Evolutionary conservation across 92 coral and sea anemone species (phyloP), one percentile per base, ranked within the genome.

Genomic region (Porites divaricata): DNA sequence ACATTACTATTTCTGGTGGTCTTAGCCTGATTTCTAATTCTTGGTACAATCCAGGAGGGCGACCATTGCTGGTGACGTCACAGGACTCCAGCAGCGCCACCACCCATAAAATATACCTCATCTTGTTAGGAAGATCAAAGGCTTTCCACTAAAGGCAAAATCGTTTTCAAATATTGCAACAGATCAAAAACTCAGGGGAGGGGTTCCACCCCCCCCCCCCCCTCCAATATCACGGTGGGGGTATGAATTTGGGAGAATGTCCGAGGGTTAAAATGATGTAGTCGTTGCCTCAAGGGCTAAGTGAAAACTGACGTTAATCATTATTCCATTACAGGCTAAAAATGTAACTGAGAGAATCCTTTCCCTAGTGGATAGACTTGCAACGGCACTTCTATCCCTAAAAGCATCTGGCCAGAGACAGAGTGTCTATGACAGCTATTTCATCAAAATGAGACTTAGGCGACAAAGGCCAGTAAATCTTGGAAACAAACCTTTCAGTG

Each of bases 391-490:
- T 64, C 75, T 93, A 49, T 84, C 95, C 50, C 89, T 88, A 4
- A 89, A 84, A 74, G 72, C 78, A 12, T 73, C 77, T 10, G 93
- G 95, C 21, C 91, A 92, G 58, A 83, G 76, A 48, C 95, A 93
- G 57, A 90, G 80, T 25, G 86, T 83, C 21, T 80, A 90, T 50
- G 85, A 90, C 48, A 93, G 88, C 9, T 89, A 84, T 21, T 68
- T 63, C 26, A 73, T 93, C 24, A 88, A 83, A 10, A 26, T 93
- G 75, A 79, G 86, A 12, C 67, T 93, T 84, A 86, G 88, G 82
- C 83, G 96, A 23, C 88, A 93, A 59, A 76, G 65, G n/a, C 92
- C 96, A 13, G 83, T 84, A 19, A 85, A 88, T 70, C 78, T 93
- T 83, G 94, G 94, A 25, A 88, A 91, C 57, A 91, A 72, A 28